phyloP scores from a whole-genome alignment of 2,888 invertebrate species.

The Coleophora flavipennella region DNA sequence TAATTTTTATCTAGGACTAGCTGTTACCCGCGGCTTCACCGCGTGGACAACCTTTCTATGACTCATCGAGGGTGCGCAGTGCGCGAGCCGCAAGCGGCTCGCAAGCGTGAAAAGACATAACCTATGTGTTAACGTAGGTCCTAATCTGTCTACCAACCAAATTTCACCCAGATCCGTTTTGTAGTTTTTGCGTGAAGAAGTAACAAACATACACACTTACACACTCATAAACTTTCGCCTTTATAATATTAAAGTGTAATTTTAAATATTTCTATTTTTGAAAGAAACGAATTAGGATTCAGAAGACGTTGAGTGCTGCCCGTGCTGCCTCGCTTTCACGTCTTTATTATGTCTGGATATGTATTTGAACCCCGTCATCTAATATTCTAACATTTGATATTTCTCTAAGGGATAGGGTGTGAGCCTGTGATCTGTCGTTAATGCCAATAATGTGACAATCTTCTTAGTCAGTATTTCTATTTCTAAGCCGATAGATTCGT shows the following conservation, averaged over 20 bases:
- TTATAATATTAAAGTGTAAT: background rate
- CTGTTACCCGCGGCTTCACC: too few species aligned
- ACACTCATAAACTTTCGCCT: too few species aligned
- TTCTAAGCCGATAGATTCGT: too few species aligned
- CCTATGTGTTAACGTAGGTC: too few species aligned
- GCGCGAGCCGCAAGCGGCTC: too few species aligned
- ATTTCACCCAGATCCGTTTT: too few species aligned
- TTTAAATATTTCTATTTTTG: conserved; percentile 5
- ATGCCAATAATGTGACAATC: conserved; percentile 5
- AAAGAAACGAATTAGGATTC: conserved; percentile 1
- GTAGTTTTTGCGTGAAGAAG: too few species aligned
- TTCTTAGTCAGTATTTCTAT: conserved; percentile 6
- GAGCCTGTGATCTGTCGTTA: conserved; percentile 11
- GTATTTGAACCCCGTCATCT: conserved; percentile 4
- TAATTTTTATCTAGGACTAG: conserved; percentile 1
- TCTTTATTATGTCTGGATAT: conserved; percentile 12
- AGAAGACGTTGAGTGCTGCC: conserved; percentile 9
- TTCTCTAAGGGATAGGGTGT: conserved; percentile 13
- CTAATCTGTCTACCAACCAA: too few species aligned
- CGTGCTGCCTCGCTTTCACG: conserved; percentile 6
- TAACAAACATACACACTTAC: too few species aligned
- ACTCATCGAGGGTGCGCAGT: too few species aligned
- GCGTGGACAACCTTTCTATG: too few species aligned
- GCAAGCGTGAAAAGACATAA: too few species aligned
- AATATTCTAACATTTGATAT: conserved; percentile 7